Conservation (phyloP, 1,140 invertebrate genomes). For the Phthorimaea operculella region DNA sequence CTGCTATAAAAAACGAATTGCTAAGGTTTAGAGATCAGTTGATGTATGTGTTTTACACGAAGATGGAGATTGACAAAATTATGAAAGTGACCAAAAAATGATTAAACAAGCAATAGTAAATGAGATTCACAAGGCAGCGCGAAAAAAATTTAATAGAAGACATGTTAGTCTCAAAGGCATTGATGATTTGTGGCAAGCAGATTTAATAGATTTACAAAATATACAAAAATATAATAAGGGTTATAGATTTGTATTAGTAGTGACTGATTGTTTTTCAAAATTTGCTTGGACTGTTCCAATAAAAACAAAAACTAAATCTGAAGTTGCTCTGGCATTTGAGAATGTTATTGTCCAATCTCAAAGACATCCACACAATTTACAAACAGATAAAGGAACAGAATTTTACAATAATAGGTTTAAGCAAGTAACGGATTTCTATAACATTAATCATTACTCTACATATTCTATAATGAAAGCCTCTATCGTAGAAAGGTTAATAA, state of each 20-base stretch:
- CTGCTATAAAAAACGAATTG: too few relatives aligned
- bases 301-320: conserved; percentile 55
- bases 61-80: too few relatives aligned
- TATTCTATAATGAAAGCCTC: too few relatives aligned
- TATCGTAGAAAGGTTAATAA: conserved; percentile 12
- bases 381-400: too few relatives aligned
- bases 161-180: conserved; percentile 34
- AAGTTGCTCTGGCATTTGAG: conserved; percentile 25
- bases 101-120: too few relatives aligned
- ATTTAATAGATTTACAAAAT: conserved; percentile 31
- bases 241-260: conserved; percentile 50
- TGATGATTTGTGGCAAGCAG: conserved; percentile 48
- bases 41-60: too few relatives aligned
- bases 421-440: too few relatives aligned
- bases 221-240: conserved; percentile 46
- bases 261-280: conserved; percentile 30
- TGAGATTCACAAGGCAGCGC: too few relatives aligned
- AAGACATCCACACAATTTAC: conserved; percentile 20
- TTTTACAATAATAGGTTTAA: too few relatives aligned
- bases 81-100: too few relatives aligned
- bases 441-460: too few relatives aligned
- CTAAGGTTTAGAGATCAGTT: too few relatives aligned
- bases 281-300: conserved; percentile 52
- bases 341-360: conserved; percentile 32
- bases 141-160: conserved; percentile 13